Percentiles rank a stretch among this genome's conserved stretches.
phyloP scores from a whole-genome alignment of 2,797 vertebrate species.

The Anguilla megastoma region DNA sequence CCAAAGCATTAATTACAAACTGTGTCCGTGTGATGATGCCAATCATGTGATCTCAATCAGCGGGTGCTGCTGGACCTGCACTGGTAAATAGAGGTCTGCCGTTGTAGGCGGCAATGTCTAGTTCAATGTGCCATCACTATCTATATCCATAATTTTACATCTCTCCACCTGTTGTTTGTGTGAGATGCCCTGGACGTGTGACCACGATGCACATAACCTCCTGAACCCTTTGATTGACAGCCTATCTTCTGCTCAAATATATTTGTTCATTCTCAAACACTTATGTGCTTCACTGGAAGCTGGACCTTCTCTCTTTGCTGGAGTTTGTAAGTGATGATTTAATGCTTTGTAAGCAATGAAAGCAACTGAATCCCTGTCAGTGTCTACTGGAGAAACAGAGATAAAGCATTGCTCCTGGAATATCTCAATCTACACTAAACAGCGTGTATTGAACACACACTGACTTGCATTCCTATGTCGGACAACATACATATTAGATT shows the following conservation, averaged over 20 bases:
- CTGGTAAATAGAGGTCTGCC: constrained; percentile 20
- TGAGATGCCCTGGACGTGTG: constrained; percentile 26
- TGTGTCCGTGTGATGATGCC: background rate
- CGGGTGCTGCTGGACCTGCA: background rate
- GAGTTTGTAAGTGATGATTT: background rate
- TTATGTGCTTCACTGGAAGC: background rate
- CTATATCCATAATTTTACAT: constrained; percentile 36
- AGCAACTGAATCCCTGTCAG: background rate
- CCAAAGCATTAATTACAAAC: constrained; percentile 22
- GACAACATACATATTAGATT: background rate
- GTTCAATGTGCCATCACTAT: constrained; percentile 35
- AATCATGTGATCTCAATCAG: background rate
- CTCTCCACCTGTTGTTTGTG: constrained; percentile 38
- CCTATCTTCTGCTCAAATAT: background rate
- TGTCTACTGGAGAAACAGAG: background rate
- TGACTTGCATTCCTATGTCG: too few species aligned
- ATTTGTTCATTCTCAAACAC: background rate
- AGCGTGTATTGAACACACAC: background rate
- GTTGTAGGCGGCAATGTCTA: background rate
- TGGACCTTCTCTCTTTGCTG: background rate
- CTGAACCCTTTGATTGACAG: background rate
- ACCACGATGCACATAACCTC: background rate
- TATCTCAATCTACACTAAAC: background rate
- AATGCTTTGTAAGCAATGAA: background rate
- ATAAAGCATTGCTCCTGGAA: background rate